A percentile compares a stretch with the other conserved stretches of the same genome.
These are phyloP conservation scores for Clanis bilineata DNA, from an alignment of 2,888 invertebrate species.

Conservation along the genomic window DNA sequence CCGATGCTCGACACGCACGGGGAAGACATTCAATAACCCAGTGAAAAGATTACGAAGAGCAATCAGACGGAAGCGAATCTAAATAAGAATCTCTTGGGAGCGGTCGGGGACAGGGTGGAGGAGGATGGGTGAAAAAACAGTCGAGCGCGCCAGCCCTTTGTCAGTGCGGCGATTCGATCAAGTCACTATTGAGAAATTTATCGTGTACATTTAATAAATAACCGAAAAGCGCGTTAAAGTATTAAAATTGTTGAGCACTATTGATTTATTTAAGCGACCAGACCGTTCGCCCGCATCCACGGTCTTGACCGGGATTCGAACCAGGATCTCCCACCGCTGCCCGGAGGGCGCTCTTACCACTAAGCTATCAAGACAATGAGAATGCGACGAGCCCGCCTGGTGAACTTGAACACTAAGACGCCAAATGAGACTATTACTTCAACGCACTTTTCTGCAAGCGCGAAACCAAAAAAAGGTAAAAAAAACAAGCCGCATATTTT, in stretches of 20 bases:
- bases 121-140: conserved; percentile 68
- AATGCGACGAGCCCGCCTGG: conserved; percentile 56
- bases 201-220: conserved; percentile 62
- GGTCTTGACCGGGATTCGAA: conserved; percentile 82
- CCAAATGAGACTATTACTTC: conserved; percentile 31
- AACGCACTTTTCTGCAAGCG: conserved; percentile 43
- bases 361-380: conserved; percentile 80
- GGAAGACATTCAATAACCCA: conserved; percentile 81
- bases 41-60: conserved; percentile 82
- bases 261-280: conserved; percentile 34
- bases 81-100: conserved; percentile 82
- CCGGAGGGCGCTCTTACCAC: conserved; percentile 76
- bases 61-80: conserved; percentile 83
- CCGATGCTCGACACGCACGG: conserved; percentile 71
- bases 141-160: conserved; percentile 67
- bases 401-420: conserved; percentile 25
- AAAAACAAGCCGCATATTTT: background rate
- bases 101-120: conserved; percentile 64
- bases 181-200: conserved; percentile 70
- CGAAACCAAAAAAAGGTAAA: background rate
- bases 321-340: conserved; percentile 71
- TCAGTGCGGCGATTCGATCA: conserved; percentile 75
- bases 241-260: conserved; percentile 32
- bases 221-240: conserved; percentile 53
- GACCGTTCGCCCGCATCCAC: conserved; percentile 55